Conservation (phyloP, 2,888 invertebrate species). For the Andrena chrysosceles region DNA sequence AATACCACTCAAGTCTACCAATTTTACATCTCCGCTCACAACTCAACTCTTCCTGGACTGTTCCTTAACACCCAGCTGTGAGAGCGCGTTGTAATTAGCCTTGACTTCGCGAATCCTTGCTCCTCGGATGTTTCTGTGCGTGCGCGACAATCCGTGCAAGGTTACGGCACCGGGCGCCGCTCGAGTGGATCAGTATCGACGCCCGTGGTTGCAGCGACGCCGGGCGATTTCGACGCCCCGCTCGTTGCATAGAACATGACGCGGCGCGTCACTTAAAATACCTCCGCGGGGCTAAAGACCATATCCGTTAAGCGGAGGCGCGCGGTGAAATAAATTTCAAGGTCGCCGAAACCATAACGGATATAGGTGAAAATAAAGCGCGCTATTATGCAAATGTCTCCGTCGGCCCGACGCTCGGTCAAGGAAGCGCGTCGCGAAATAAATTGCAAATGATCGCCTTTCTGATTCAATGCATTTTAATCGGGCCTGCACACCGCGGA, state of each 20-base stretch:
- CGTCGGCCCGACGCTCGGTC: not conserved
- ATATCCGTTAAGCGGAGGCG: slow-evolving; percentile 36
- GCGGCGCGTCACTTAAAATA: not conserved
- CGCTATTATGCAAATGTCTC: slow-evolving; percentile 40
- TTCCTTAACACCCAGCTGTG: too few species aligned
- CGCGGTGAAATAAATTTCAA: slow-evolving; percentile 48
- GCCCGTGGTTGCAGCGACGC: not conserved
- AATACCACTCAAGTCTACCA: too few species aligned
- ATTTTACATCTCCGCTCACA: too few species aligned
- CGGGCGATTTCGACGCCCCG: slow-evolving; percentile 42
- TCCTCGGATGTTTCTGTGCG: too few species aligned
- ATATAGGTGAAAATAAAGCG: slow-evolving; percentile 45
- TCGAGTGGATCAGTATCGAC: not conserved
- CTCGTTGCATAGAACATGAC: slow-evolving; percentile 13
- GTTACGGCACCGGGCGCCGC: not conserved
- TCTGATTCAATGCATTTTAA: slow-evolving; percentile 20
- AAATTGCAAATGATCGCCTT: slow-evolving; percentile 29
- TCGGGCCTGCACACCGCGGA: not conserved
- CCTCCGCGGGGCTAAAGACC: not conserved
- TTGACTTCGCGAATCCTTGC: too few species aligned
- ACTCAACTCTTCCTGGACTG: too few species aligned
- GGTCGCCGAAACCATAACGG: slow-evolving; percentile 51
- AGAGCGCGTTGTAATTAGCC: too few species aligned
- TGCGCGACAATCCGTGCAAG: not conserved
- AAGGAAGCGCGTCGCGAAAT: slow-evolving; percentile 25